phyloP scores from a whole-genome alignment of 2,888 invertebrate genomes.

The Tachina fera region DNA sequence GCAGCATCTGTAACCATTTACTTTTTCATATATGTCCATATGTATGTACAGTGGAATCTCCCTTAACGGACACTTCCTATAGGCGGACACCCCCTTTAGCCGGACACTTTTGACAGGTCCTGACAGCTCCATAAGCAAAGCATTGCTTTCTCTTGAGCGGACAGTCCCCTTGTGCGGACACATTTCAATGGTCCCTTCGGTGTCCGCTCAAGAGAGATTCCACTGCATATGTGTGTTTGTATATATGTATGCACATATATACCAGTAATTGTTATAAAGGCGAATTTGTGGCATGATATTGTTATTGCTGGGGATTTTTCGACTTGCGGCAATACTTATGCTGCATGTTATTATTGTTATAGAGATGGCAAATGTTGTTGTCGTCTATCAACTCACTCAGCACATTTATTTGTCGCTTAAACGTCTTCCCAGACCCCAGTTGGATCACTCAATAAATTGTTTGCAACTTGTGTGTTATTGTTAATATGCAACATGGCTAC shows the following conservation, averaged over 20 bases:
- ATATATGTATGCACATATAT: no score
- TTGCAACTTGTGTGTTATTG: slow-evolving; percentile 55
- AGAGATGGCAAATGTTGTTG: slow-evolving; percentile 33
- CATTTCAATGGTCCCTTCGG: no score
- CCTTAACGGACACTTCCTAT: no score
- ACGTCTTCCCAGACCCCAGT: slow-evolving; percentile 6
- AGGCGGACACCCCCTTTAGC: no score
- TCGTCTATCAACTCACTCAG: slow-evolving; percentile 70
- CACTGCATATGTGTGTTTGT: no score
- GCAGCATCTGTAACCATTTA: slow-evolving; percentile 65
- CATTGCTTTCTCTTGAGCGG: no score
- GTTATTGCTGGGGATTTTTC: slow-evolving; percentile 25
- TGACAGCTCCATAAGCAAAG: no score
- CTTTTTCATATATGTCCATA: slow-evolving; percentile 51
- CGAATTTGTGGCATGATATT: slow-evolving; percentile 63
- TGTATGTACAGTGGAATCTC: no score
- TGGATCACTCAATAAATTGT: slow-evolving; percentile 5
- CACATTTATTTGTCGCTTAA: slow-evolving; percentile 56
- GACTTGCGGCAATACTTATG: slow-evolving; percentile 43
- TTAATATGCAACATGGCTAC: slow-evolving; percentile 60
- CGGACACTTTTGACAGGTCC: no score
- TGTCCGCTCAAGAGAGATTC: no score
- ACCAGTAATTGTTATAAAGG: slow-evolving; percentile 49
- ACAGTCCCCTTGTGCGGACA: no score
- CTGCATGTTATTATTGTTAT: slow-evolving; percentile 48